Base-by-base conservation (phyloP, 2,888 invertebrate genomes). In the Melinopterus prodromus region DNA sequence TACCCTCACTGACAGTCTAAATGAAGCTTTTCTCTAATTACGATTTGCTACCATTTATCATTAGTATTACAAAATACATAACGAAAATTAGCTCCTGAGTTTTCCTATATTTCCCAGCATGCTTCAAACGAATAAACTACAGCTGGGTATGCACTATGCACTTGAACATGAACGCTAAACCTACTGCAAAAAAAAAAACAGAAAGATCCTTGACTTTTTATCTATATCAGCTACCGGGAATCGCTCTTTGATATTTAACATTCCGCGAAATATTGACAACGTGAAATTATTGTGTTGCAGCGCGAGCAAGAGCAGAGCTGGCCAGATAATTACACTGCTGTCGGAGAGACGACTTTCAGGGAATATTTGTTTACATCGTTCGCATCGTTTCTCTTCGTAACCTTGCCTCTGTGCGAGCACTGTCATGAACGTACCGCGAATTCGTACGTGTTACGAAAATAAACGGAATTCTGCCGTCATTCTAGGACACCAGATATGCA, bases 301-400 rank as follows among this genome's bases (percentile, higher is more conserved):
- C 14, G 37, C 26, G 35, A 35, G n/a, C 74, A 35, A 74, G 36
- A 36, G 36, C 74, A 36, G 36, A 35, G 16, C 37, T 36, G 37
- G 36, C 74, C 14, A 35, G 74, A 74, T 74, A 74, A 74, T 74
- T 35, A 37, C 36, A 74, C 26, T 36, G 74, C 74, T 74, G 74
- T 74, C 74, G n/a, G 36, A 15, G 12, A 35, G 37, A 15, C 36
- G 37, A 37, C 35, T 74, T 74, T 74, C 74, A 74, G 36, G 35
- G 74, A 74, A 74, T 35, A 74, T 74, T 74, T 74, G 74, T 74
- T 74, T 74, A 74, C 74, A 74, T 74, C 74, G 35, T 37, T 74
- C 74, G 74, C 37, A 35, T 36, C 74, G 74, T 35, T 53, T 9
- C 53, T 53, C 12, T 74, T 37, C 26, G 26, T 74, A 74, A 74